Base-by-base conservation (phyloP, 2,888 invertebrate genomes). In the Andrena minutula region DNA sequence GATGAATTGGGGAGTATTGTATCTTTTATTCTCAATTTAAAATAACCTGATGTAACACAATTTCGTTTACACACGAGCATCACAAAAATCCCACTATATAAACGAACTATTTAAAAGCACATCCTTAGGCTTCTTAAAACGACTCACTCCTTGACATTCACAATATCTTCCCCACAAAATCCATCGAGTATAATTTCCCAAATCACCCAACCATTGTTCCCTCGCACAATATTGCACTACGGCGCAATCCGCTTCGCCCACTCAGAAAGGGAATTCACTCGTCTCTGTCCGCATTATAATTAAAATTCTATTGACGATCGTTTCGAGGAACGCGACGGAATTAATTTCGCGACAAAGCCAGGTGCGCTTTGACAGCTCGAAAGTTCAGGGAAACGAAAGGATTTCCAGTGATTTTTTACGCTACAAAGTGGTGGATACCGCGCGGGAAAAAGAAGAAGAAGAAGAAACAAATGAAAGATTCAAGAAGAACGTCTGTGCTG, bases 391-490 rank as follows among this genome's bases (percentile, higher is more conserved):
- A 7, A 56, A 41, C n/a, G 23, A 47, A n/a, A 6, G 23, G 32
- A 71, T 72, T 49, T 16, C 26, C 35, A 16, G 51, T 58, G n/a
- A 49, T 72, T 75, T 32, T 61, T 35, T 56, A 56, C 56, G 10
- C 23, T 12, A 23, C 56, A 26, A 26, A 12, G 56, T 1, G 5
- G 16, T n/a, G 5, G 30, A 58, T 23, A 30, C 4, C 3, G n/a
- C 23, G n/a, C 20, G 20, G 2, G 6, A 12, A 41, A 28, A 51
- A 41, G n/a, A 51, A 58, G 73, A 73, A 66, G 68, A 68, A 51
- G 68, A 26, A 3, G 23, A n/a, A 41, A 28, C 41, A 47, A 53
- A 53, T 53, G 47, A 74, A 68, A 61, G 47, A 68, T 68, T 68
- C 10, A 53, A 32, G 10, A n/a, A 23, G 51, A n/a, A 41, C 16